phyloP scores from a whole-genome alignment of 2,797 vertebrate genomes.

The Typhlichthys eigenmanni region DNA sequence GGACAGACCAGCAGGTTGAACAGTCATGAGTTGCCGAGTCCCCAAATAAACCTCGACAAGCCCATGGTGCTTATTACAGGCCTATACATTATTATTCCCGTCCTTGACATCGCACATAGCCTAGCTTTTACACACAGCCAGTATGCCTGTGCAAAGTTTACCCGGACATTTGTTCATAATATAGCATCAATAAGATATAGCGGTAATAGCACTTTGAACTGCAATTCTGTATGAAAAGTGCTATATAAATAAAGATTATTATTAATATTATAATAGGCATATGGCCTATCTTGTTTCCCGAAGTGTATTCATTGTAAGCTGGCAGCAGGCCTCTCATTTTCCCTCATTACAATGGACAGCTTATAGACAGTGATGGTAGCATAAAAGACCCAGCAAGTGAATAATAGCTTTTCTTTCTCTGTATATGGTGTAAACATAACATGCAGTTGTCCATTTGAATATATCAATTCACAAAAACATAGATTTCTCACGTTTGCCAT shows the following conservation, averaged over 20 bases:
- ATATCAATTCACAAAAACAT: slow-evolving; percentile 28
- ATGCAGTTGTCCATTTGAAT: slow-evolving; percentile 25
- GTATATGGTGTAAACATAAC: slow-evolving; percentile 52
- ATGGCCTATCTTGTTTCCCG: slow-evolving; percentile 20
- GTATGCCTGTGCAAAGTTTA: background rate
- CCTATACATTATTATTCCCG: background rate
- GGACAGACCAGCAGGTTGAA: slow-evolving; percentile 68
- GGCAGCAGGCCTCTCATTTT: slow-evolving; percentile 50
- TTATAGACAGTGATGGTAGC: slow-evolving; percentile 54
- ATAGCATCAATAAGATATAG: too few species aligned
- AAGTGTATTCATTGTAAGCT: slow-evolving; percentile 55
- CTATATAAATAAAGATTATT: too few species aligned
- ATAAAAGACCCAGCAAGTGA: slow-evolving; percentile 55
- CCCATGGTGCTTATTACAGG: slow-evolving; percentile 80
- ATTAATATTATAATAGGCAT: background rate
- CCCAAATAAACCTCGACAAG: slow-evolving; percentile 39
- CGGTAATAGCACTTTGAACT: slow-evolving; percentile 12
- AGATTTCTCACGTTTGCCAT: background rate
- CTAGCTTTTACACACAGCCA: too few species aligned
- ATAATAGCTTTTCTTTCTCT: slow-evolving; percentile 60
- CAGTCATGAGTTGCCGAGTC: slow-evolving; percentile 40
- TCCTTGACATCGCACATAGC: background rate
- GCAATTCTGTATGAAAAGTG: background rate
- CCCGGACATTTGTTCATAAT: background rate
- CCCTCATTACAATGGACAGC: slow-evolving; percentile 64